Evolutionary conservation across 2,113 vertebrate species (phyloP), one percentile per base, ranked within the genome.

Genomic region (Rana temporaria): DNA sequence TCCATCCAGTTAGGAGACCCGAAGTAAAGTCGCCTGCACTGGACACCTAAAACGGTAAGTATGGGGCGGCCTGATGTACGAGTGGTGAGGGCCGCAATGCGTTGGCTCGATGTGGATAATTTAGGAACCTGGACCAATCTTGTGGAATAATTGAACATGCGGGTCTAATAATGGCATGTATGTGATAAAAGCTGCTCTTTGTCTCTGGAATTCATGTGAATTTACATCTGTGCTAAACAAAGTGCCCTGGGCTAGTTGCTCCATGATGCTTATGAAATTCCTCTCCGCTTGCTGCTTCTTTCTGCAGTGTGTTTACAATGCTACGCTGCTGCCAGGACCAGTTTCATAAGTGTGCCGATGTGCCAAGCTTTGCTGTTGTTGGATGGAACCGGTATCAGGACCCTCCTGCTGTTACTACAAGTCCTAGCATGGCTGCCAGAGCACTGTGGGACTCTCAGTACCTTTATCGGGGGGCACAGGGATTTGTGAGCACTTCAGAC

Each of bases 201-300:
- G 38, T 32, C 20, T 42, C 19, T 38, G 22, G 56, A 9, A 42
- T 53, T 52, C 57, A 16, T 67, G 55, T 79, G n/a, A 30, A 12
- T 57, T 68, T 48, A 24, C 17, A 64, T 79, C 77, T 59, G 12
- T 69, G 0, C 42, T 55, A 20, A 67, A 56, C 48, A 78, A 24
- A 42, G 38, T 34, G 65, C 78, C 78, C 22, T 3, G 18, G 78
- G 66, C 78, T 15, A 57, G 78, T 52, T 34, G 34, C 67, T 71
- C 26, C 78, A 69, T 14, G 66, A 69, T 19, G 66, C 85, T 84
- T 86, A 60, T 57, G 20, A 55, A 85, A 84, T 76, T 77, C 79
- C 85, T 85, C 60, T 20, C 68, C 79, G 80, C 68, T 69, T 60
- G 66, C 59, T 19, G 78, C 66, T 79, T 60, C 48, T 12, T 62